Evolutionary conservation across 2,797 vertebrate species (phyloP).

Genomic region (Liparis tanakae): DNA sequence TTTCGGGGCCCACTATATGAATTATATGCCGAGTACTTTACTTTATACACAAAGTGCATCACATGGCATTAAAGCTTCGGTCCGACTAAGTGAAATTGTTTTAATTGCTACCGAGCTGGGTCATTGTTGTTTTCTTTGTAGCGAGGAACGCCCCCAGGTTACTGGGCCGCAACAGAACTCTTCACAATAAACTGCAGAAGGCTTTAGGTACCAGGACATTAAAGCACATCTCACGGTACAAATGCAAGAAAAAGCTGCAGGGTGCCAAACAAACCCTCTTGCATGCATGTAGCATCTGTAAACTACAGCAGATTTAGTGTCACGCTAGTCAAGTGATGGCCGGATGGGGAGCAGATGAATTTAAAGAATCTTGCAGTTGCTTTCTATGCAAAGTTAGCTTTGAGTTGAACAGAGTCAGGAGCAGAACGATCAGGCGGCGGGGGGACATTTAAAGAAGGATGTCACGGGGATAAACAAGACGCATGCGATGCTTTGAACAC

Average conservation of each 20-base stretch:
- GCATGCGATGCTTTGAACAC: background rate
- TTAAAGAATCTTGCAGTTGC: conserved; percentile 3
- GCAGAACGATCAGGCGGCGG: conserved; percentile 9
- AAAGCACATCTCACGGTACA: background rate
- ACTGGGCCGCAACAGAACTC: conserved; percentile 5
- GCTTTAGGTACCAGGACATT: background rate
- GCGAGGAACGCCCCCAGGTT: background rate
- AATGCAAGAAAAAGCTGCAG: background rate
- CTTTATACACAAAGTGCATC: background rate
- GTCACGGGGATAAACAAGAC: conserved; percentile 12
- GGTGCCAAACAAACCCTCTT: background rate
- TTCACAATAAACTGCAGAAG: background rate
- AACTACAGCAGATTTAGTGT: background rate
- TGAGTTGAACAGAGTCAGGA: conserved; percentile 32
- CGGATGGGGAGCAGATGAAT: background rate
- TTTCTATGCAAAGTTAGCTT: conserved; percentile 18
- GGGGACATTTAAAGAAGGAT: conserved; percentile 46
- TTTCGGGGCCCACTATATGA: background rate
- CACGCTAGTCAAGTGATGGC: background rate
- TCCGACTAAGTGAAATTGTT: background rate
- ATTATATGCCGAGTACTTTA: background rate
- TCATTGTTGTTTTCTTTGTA: background rate
- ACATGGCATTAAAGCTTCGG: conserved; percentile 13
- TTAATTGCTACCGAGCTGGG: background rate
- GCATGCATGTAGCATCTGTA: background rate